Evolutionary conservation across 2,888 invertebrate species (phyloP).

Genomic region (Acleris cristana): DNA sequence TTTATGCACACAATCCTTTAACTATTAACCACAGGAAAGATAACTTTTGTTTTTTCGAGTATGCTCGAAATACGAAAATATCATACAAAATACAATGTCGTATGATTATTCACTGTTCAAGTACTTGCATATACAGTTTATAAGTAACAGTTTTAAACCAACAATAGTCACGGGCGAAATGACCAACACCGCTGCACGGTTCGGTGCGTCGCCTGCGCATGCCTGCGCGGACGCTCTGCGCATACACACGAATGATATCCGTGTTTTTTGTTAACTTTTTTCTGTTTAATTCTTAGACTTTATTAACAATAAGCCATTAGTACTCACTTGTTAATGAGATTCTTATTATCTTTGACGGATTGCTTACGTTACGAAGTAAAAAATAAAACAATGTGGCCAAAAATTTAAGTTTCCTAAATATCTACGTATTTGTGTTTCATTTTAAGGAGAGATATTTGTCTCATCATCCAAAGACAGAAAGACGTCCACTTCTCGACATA

Average conservation of each 20-base stretch:
- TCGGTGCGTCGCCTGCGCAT: conserved; percentile 9
- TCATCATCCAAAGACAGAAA: too few relatives aligned
- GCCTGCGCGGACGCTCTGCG: conserved; percentile 1
- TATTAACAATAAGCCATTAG: neutral
- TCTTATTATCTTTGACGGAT: neutral
- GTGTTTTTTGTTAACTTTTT: conserved; percentile 9
- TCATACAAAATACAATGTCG: too few relatives aligned
- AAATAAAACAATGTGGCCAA: too few relatives aligned
- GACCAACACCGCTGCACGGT: conserved; percentile 14
- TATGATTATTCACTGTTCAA: neutral
- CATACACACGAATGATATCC: conserved; percentile 10
- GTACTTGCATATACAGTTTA: neutral
- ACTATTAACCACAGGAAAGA: too few relatives aligned
- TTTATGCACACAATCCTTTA: too few relatives aligned
- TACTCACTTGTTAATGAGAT: neutral
- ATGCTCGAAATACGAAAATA: too few relatives aligned
- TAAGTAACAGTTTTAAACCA: conserved; percentile 11
- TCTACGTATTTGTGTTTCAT: too few relatives aligned
- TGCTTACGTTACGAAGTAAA: neutral
- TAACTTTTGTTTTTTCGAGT: too few relatives aligned
- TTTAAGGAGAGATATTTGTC: too few relatives aligned
- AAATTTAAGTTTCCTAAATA: too few relatives aligned
- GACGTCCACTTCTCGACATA: too few relatives aligned
- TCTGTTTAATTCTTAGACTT: conserved; percentile 17
- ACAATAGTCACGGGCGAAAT: conserved; percentile 20